Evolutionary conservation across 2,113 vertebrate species (phyloP), one percentile per base, ranked within the genome.

Genomic region (Laticauda laticaudata): DNA sequence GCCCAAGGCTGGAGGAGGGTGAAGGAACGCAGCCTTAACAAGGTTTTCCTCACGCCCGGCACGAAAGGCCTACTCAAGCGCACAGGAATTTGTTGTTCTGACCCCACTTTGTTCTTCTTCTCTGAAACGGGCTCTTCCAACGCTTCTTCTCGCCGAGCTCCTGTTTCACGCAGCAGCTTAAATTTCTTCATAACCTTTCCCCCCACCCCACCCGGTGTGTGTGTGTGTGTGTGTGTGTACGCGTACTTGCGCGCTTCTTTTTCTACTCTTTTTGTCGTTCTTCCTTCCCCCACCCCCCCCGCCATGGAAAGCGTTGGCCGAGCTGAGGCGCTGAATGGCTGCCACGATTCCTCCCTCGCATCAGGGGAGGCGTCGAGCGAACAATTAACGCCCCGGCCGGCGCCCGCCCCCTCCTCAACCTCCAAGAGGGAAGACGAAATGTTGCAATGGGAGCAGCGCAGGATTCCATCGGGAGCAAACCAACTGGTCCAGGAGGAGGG

Each of bases 371-470:
- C 87, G 64, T 51, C 55, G 53, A 86, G 51, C 90, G 29, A 57
- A 88, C 90, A 48, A 91, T 91, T 81, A 57, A 88, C 34, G 20
- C 53, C 43, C 93, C 26, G 2, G 75, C 92, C 1, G 45, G n/a
- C 85, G 21, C 34, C 86, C 53, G 15, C 43, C 64, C 64, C 34
- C 34, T 39, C 51, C 64, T 69, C 48, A 55, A 56, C 87, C 53
- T 91, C 55, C 87, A 48, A 88, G 86, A 57, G 93, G 90, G 61
- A 91, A 88, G 45, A 29, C 26, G 54, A 75, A 53, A 86, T 97
- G 96, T 94, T 94, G 86, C 95, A 45, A 96, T 96, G 96, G 96
- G 96, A 94, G 96, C 96, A 5, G 94, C 94, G 26, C 96, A 96
- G 92, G 96, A 92, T 91, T 95, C 95, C 14, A 91, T 94, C n/a